Base-by-base conservation (phyloP, 2,888 invertebrate species). In the Morpho achilles region DNA sequence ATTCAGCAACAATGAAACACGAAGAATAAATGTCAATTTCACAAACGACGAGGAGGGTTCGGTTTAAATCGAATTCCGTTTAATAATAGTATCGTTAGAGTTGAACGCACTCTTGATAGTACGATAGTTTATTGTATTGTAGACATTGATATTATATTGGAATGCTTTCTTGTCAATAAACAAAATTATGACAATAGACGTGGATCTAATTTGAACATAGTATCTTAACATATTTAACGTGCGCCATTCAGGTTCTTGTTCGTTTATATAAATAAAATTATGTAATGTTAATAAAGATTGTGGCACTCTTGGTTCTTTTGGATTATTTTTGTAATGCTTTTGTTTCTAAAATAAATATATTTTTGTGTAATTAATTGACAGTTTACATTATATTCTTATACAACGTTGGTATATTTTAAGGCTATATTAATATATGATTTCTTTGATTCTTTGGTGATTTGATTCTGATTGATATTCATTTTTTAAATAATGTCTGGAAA, bases 21-120 rank as follows among this genome's bases (percentile, higher is more conserved):
- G 88, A 89, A 89, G 88, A 88, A 89, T 89, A 88, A 89, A 89
- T 89, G 89, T 87, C 89, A 89, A 88, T 89, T 87, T 88, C 87
- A 86, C 87, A 88, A 89, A 87, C 88, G 87, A 81, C 87, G 80
- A 86, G 84, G 89, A 87, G 88, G 88, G 84, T 88, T 85, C 84
- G 84, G 80, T 88, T 84, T 86, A 87, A 87, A 89, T 89, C 89
- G 89, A 89, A 88, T 87, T 86, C 88, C 84, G 84, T 87, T 87
- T 87, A 89, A 89, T 89, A 88, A 89, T 89, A 88, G 89, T 86
- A 83, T 76, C 76, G 80, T 81, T 82, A 76, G 87, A 89, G 89
- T 88, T 89, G 89, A 89, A 89, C 81, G 89, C 80, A 86, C 89
- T 87, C 82, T 79, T 79, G 81, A 84, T 87, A 87, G 80, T 80